Conservation (phyloP, 2,113 vertebrate species). For the Cyphomyrus plagiostoma region DNA sequence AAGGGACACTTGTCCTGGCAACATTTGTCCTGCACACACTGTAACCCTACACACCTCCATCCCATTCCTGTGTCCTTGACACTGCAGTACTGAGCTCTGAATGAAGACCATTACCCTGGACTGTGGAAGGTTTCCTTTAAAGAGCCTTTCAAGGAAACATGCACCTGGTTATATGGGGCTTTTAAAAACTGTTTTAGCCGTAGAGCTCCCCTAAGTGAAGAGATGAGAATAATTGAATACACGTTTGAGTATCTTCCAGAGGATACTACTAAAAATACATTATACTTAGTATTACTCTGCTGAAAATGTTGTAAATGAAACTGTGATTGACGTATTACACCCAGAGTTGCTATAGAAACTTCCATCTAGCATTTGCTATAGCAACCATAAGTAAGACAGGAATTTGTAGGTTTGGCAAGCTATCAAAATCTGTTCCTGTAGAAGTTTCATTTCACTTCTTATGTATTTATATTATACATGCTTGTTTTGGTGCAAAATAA, state of each 20-base stretch:
- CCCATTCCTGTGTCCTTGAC: not conserved
- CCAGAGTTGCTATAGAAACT: constrained; percentile 6
- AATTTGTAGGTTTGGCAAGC: not conserved
- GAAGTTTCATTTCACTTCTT: not conserved
- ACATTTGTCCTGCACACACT: not conserved
- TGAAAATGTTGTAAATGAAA: not conserved
- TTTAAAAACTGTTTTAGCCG: not conserved
- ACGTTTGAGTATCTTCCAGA: not conserved
- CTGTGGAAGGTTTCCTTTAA: not conserved
- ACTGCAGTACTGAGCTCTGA: not conserved
- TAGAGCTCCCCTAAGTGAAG: not conserved
- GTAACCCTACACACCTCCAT: not conserved
- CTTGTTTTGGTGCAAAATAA: not conserved
- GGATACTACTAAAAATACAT: not conserved
- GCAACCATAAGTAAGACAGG: not conserved
- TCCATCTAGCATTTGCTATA: not conserved
- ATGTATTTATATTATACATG: not conserved
- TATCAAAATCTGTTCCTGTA: not conserved
- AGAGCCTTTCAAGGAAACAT: not conserved
- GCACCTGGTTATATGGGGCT: not conserved
- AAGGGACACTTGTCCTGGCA: not conserved
- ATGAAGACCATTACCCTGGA: not conserved
- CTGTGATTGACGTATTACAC: not conserved
- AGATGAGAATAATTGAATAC: not conserved
- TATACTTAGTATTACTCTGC: not conserved